Conservation (phyloP, 2,797 vertebrate species). For the Psittacula derbiana region DNA sequence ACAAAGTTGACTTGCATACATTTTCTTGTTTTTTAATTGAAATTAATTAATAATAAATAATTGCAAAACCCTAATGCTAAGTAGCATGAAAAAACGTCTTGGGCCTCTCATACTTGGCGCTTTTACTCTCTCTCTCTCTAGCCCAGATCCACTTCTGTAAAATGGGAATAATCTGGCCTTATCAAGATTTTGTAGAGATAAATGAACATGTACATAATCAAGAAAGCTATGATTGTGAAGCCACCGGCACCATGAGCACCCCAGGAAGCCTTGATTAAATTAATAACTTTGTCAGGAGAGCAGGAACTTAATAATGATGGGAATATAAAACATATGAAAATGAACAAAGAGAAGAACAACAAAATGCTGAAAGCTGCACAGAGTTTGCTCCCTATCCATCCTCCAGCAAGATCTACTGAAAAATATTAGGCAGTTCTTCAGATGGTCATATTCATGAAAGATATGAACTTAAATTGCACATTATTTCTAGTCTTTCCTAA, state of each 20-base stretch:
- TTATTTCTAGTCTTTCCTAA: neutral
- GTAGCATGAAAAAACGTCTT: neutral
- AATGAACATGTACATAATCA: neutral
- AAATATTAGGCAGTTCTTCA: neutral
- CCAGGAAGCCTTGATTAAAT: neutral
- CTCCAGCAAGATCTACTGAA: neutral
- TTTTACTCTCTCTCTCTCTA: neutral
- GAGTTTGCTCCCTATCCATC: neutral
- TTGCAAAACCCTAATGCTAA: neutral
- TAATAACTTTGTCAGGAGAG: neutral
- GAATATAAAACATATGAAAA: neutral
- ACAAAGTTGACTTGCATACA: neutral
- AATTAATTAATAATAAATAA: neutral
- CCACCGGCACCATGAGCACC: neutral
- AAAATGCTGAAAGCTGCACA: neutral
- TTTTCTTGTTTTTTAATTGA: neutral
- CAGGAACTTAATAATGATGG: neutral
- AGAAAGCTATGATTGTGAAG: neutral
- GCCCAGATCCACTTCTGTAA: neutral
- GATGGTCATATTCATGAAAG: neutral
- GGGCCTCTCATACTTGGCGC: neutral
- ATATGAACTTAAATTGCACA: neutral
- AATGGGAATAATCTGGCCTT: neutral
- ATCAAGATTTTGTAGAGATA: neutral
- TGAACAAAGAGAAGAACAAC: neutral